A percentile compares a stretch with the other conserved stretches of the same genome.
Evolutionary conservation across 2,888 invertebrate genomes (phyloP).

Genomic region (Lapara coniferarum): DNA sequence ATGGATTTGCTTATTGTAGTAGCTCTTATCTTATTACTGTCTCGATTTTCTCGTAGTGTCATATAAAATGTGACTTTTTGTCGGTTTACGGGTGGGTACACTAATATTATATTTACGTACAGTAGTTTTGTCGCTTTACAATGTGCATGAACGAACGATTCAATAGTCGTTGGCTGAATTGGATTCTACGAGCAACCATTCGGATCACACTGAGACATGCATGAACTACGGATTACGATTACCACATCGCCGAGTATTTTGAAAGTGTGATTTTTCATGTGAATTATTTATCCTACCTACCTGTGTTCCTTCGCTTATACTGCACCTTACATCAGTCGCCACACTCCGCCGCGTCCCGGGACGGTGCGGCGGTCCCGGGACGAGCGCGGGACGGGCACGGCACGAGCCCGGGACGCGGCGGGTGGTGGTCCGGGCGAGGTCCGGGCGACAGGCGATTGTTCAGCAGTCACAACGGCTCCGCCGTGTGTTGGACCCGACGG

Average conservation of each 20-base stretch:
- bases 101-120: conserved; percentile 82
- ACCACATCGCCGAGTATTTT: conserved; percentile 67
- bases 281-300: conserved; percentile 77
- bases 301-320: conserved; percentile 75
- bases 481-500: conserved; percentile 69
- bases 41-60: conserved; percentile 81
- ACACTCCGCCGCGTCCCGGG: conserved; percentile 44
- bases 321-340: conserved; percentile 60
- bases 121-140: conserved; percentile 82
- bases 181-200: conserved; percentile 57
- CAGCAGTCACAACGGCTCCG: conserved; percentile 68
- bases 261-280: conserved; percentile 79
- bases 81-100: conserved; percentile 82
- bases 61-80: conserved; percentile 67
- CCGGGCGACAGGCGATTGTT: conserved; percentile 69
- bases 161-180: conserved; percentile 68
- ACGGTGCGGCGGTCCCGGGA: conserved; percentile 31
- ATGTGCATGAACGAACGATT: conserved; percentile 75
- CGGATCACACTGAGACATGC: conserved; percentile 70
- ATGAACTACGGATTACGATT: conserved; percentile 63
- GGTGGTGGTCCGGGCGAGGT: conserved; percentile 34
- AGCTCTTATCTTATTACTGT: conserved; percentile 81
- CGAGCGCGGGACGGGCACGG: conserved; percentile 26
- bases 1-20: conserved; percentile 82
- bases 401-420: conserved; percentile 14